Base-by-base conservation (phyloP, 2,113 vertebrate species). In the Shinisaurus crocodilurus region DNA sequence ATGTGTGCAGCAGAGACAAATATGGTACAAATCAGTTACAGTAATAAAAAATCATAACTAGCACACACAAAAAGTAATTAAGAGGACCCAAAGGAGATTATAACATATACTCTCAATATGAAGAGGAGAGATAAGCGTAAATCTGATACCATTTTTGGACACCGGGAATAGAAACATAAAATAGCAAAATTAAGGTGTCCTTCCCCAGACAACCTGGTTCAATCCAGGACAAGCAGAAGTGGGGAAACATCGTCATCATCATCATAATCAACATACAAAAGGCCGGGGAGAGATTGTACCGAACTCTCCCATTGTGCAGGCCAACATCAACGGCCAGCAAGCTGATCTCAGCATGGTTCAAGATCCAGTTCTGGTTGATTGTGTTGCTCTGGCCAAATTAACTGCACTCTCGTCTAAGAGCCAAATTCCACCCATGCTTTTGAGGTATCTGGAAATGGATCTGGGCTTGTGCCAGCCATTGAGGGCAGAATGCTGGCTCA, bases 11-110 rank as follows among this genome's bases (percentile, higher is more conserved):
- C 97, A 97, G 97, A 98, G 97, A 97, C 96, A 98, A 98, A 98
- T 86, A 98, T 93, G 97, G 98, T 93, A 98, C 96, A 99, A 98
- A 98, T 98, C 97, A 99, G 98, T 99, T 98, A 99, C 95, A 98
- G 97, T 97, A 97, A 96, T 98, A 88, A 97, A 97, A 97, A 97
- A 95, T 91, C 83, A 96, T 76, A 91, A 89, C 25, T 34, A 92
- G 87, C 45, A 88, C 2, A 40, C 63, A 94, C 93, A 92, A 89
- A 91, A 54, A 60, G 65, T 23, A 37, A 9, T 74, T 29, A 86
- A 90, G 88, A 91, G 65, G 60, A 80, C 6, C 43, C 74, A 43
- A 6, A 85, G 80, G 54, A n/a, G 87, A 90, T 43, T 54, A 43
- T 76, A 94, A 94, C 1, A 27, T 0, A 3, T 70, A 89, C 91